Percentiles rank a stretch among this genome's conserved stretches.
These are phyloP conservation scores for Rotaria socialis DNA, from an alignment of 2,888 invertebrate species.

Conservation along the genomic window DNA sequence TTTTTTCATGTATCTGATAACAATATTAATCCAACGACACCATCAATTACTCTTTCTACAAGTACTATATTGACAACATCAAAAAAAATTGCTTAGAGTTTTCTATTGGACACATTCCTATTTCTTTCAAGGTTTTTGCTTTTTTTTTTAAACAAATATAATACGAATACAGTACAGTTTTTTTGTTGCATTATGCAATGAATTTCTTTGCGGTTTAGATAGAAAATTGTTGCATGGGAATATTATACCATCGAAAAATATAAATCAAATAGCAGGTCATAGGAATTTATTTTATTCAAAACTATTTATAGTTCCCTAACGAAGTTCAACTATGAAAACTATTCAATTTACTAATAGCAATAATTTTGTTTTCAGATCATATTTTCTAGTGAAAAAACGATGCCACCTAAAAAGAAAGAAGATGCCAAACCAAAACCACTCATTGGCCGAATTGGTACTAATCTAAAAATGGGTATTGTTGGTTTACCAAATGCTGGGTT, in stretches of 20 bases:
- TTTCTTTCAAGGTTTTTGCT: not conserved
- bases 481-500: slow-evolving; percentile 72
- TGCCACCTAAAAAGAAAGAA: slow-evolving; percentile 63
- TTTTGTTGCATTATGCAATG: too few species aligned
- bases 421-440: slow-evolving; percentile 67
- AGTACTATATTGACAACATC: too few species aligned
- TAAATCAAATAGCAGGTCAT: too few species aligned
- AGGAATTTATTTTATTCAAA: too few species aligned
- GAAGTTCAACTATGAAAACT: too few species aligned
- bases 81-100: not conserved
- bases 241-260: too few species aligned
- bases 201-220: too few species aligned
- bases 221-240: too few species aligned
- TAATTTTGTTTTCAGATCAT: not conserved
- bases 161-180: not conserved
- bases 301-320: too few species aligned
- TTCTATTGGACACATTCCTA: not conserved
- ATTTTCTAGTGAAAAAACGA: not conserved
- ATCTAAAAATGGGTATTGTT: slow-evolving; percentile 85
- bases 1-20: slow-evolving; percentile 26
- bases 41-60: not conserved
- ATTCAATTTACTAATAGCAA: too few species aligned
- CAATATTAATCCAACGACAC: not conserved
- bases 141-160: not conserved
- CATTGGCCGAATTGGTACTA: slow-evolving; percentile 89